Evolutionary conservation across 2,113 vertebrate species (phyloP), one percentile per base, ranked within the genome.

Genomic region (Rhynchopsitta pachyrhyncha): DNA sequence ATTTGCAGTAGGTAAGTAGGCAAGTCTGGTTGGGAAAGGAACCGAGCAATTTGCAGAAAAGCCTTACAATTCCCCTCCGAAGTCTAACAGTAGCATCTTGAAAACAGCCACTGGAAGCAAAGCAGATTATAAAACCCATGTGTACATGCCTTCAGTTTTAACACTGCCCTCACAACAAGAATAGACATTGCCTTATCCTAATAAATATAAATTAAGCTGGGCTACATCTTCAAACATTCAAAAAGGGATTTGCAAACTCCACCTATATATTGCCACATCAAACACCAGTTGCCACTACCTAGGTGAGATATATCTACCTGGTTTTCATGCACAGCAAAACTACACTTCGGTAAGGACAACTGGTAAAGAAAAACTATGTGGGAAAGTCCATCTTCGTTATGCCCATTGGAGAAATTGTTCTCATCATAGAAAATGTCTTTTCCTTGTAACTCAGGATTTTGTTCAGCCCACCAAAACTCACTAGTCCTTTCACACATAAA

Each of bases 321-420:
- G 11, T 37, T 64, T 71, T 37, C n/a, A 28, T 10, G 37, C 24
- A 33, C 6, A 37, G 18, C 35, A 62, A 17, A 10, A 9, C 17
- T 44, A 17, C 3, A 17, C 13, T 8, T 71, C 41, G n/a, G 31
- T 6, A 37, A 60, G 29, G 70, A 50, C n/a, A 62, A 14, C 0
- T 2, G 2, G 39, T 33, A 63, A 77, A 82, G 46, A 53, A 91
- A 70, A 87, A 29, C 81, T 46, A 0, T 11, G 9, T 0, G 0
- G 46, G 20, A 42, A 70, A 50, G n/a, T 7, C 3, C 13, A 8
- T 6, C 53, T 78, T 42, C 41, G 4, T 63, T 24, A 15, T 9
- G 33, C 11, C 13, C 13, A 0, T 1, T 59, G 25, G 55, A 89
- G 24, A 63, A 83, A 67, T 31, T 25, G 13, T 44, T 86, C 31